phyloP scores from a whole-genome alignment of 2,797 vertebrate genomes.

The Gymnocypris eckloni region DNA sequence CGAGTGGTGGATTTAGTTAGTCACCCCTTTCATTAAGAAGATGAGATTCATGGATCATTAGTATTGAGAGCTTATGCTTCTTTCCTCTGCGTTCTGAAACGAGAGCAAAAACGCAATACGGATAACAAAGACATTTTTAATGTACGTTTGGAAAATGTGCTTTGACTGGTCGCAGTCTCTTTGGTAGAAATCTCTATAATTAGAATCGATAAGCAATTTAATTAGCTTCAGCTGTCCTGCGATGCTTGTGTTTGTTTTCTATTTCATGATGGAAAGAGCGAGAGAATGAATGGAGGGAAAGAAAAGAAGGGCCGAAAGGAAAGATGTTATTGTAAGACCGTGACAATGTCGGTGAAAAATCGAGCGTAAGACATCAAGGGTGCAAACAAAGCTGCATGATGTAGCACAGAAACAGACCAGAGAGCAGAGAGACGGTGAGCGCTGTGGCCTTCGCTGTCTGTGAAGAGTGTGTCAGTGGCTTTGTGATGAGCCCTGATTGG shows the following conservation, averaged over 20 bases:
- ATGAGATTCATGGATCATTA: conserved; percentile 65
- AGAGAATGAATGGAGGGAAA: conserved; percentile 15
- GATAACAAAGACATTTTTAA: conserved; percentile 21
- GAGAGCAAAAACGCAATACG: conserved; percentile 25
- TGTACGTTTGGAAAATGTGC: conserved; percentile 59
- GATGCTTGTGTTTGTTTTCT: conserved; percentile 35
- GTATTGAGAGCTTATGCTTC: conserved; percentile 65
- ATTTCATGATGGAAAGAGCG: conserved; percentile 9
- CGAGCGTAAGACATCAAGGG: conserved; percentile 16
- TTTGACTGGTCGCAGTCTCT: conserved; percentile 57
- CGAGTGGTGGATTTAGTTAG: conserved; percentile 53
- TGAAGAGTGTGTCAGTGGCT: conserved; percentile 67
- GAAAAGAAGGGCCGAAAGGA: conserved; percentile 37
- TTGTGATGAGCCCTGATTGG: conserved; percentile 76
- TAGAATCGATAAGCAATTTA: conserved; percentile 63
- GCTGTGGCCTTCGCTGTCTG: conserved; percentile 53
- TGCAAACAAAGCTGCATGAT: conserved; percentile 22
- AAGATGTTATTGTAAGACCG: conserved; percentile 38
- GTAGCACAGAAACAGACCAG: background rate
- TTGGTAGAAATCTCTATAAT: conserved; percentile 65
- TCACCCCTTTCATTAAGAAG: conserved; percentile 63
- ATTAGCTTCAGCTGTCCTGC: conserved; percentile 51
- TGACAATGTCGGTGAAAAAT: conserved; percentile 8
- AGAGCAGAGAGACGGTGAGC: conserved; percentile 23
- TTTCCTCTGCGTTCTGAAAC: conserved; percentile 53